A percentile compares a stretch with the other conserved stretches of the same genome.
Evolutionary conservation across 2,888 invertebrate genomes (phyloP).

Genomic region (Minunthozetes semirufus): DNA sequence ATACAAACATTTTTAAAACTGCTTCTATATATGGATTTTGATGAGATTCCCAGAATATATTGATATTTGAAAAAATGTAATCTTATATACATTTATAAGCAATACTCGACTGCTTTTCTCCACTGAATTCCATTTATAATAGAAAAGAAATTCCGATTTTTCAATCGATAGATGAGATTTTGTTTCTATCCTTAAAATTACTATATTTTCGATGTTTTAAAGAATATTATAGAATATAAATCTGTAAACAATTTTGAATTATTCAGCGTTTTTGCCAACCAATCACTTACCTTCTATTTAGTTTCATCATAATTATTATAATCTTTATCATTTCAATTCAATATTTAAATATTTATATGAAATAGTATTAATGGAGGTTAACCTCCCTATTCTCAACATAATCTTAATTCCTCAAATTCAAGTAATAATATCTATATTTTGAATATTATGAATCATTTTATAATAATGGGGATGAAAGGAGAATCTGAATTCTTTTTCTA

Average conservation of each 20-base stretch:
- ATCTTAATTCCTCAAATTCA: too few relatives aligned
- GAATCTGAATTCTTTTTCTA: too few relatives aligned
- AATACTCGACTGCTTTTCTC: constrained; percentile 10
- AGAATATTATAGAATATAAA: neutral
- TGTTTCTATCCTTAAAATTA: neutral
- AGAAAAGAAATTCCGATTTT: neutral
- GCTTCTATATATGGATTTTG: constrained; percentile 14
- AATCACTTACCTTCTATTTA: too few relatives aligned
- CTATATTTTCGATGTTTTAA: neutral
- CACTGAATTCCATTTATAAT: neutral
- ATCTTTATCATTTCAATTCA: too few relatives aligned
- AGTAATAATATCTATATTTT: too few relatives aligned
- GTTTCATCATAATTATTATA: too few relatives aligned
- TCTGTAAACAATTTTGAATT: neutral
- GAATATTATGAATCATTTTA: too few relatives aligned
- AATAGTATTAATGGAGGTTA: too few relatives aligned
- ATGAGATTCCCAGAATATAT: constrained; percentile 23
- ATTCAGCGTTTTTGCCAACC: too few relatives aligned
- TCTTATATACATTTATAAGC: constrained; percentile 15
- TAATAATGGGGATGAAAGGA: too few relatives aligned
- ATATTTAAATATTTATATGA: too few relatives aligned
- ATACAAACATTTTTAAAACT: constrained; percentile 23
- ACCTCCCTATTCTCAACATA: too few relatives aligned
- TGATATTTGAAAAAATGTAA: constrained; percentile 30
- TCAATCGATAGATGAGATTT: constrained; percentile 13